These are phyloP conservation scores for Agraylea sexmaculata DNA, from an alignment of 1,140 invertebrate species.

Conservation along the genomic window DNA sequence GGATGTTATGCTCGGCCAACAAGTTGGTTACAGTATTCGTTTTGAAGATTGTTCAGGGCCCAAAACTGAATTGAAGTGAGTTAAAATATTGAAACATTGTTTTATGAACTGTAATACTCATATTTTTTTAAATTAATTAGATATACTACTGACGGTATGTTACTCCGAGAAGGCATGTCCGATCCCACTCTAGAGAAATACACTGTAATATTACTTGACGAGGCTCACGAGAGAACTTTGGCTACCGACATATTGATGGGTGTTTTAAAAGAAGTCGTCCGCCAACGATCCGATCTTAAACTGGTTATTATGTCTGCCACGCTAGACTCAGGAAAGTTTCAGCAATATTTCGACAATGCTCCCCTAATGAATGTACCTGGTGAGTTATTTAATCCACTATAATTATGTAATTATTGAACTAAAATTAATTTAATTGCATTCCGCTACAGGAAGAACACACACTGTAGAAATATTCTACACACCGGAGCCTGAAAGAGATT, in stretches of 20 bases:
- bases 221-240: constrained; percentile 97
- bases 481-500: constrained; percentile 95
- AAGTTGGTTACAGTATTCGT: constrained; percentile 98
- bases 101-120: too few species aligned
- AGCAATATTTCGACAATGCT: constrained; percentile 96
- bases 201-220: constrained; percentile 92
- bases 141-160: constrained; percentile 99
- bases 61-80: constrained; percentile 68
- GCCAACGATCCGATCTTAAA: constrained; percentile 88
- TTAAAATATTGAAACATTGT: constrained; percentile 23
- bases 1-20: constrained; percentile 89
- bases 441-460: constrained; percentile 33
- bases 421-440: neutral
- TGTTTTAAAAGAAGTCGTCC: constrained; percentile 93
- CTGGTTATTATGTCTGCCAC: constrained; percentile 99
- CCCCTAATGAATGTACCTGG: constrained; percentile 98
- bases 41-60: constrained; percentile 98
- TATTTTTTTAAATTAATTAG: too few species aligned
- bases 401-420: neutral
- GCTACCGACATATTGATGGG: constrained; percentile 99
- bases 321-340: constrained; percentile 98
- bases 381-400: constrained; percentile 14
- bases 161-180: constrained; percentile 97
- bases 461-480: constrained; percentile 99
- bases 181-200: constrained; percentile 96